A percentile compares a stretch with the other conserved stretches of the same genome.
phyloP scores from a whole-genome alignment of 1,140 invertebrate species.

The Drosophila tsacasi region DNA sequence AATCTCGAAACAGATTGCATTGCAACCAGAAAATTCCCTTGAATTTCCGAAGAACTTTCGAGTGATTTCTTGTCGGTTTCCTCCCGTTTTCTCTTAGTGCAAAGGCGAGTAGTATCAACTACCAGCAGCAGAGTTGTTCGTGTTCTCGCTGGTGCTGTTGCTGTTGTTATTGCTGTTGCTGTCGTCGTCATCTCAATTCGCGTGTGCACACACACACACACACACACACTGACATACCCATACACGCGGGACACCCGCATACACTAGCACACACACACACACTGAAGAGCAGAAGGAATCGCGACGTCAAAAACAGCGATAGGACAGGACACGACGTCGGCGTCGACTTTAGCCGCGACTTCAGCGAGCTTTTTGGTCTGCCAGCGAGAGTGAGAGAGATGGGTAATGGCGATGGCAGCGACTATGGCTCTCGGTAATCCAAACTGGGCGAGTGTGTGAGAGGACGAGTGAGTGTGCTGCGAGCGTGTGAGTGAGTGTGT shows the following conservation, averaged over 20 bases:
- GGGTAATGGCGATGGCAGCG: constrained; percentile 14
- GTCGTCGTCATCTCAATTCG: constrained; percentile 81
- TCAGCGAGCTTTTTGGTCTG: constrained; percentile 52
- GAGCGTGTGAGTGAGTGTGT: constrained; percentile 4
- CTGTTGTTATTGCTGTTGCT: constrained; percentile 26
- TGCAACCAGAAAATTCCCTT: background rate
- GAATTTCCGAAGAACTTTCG: background rate
- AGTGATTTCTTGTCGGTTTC: background rate
- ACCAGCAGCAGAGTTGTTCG: constrained; percentile 42
- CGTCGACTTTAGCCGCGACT: constrained; percentile 56
- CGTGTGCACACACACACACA: constrained; percentile 45
- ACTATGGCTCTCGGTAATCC: constrained; percentile 43
- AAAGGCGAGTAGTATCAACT: constrained; percentile 43
- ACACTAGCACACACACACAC: constrained; percentile 16
- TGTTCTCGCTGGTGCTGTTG: constrained; percentile 44
- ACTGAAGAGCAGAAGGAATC: constrained; percentile 31
- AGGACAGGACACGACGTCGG: constrained; percentile 52
- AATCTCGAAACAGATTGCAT: too few species aligned
- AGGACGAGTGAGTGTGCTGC: constrained; percentile 10
- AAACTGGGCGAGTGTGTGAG: constrained; percentile 18
- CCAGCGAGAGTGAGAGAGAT: constrained; percentile 22
- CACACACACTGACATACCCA: background rate
- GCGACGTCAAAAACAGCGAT: constrained; percentile 59
- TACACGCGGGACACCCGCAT: constrained; percentile 26
- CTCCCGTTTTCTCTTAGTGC: constrained; percentile 28